A percentile compares a stretch with the other conserved stretches of the same genome.
Conservation (phyloP, 92 coral and sea anemone genomes). For the Zoanthus sansibaricus region DNA sequence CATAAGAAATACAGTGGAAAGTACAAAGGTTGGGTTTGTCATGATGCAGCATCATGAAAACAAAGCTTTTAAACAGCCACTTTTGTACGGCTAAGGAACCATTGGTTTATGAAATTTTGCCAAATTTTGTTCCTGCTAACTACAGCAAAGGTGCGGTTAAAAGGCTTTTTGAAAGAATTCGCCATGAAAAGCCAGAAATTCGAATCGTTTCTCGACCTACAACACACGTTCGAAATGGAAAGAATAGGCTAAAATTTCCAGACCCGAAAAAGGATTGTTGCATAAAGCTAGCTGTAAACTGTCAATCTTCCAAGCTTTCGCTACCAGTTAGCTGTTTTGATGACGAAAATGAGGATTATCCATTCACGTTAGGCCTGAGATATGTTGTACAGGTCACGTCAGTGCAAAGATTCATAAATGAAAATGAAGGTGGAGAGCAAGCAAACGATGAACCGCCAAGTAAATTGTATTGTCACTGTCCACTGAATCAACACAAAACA, state of each 20-base stretch:
- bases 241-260: slow-evolving; percentile 87
- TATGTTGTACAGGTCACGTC: slow-evolving; percentile 75
- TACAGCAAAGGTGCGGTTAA: slow-evolving; percentile 57
- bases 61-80: not conserved
- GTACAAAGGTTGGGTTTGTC: slow-evolving; percentile 22
- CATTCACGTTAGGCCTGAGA: slow-evolving; percentile 64
- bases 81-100: slow-evolving; percentile 29
- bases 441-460: slow-evolving; percentile 40
- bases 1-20: not conserved
- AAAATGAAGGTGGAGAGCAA: slow-evolving; percentile 56
- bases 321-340: slow-evolving; percentile 78
- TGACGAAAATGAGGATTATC: slow-evolving; percentile 63
- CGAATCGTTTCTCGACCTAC: slow-evolving; percentile 68
- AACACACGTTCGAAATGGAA: slow-evolving; percentile 76
- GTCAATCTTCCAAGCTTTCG: slow-evolving; percentile 69
- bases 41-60: not conserved
- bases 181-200: slow-evolving; percentile 71
- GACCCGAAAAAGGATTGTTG: slow-evolving; percentile 88
- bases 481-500: slow-evolving; percentile 69
- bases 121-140: slow-evolving; percentile 27
- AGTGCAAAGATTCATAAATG: slow-evolving; percentile 66
- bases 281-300: slow-evolving; percentile 62
- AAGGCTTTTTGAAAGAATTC: slow-evolving; percentile 71
- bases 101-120: not conserved
- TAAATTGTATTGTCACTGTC: slow-evolving; percentile 72